A percentile compares a stretch with the other conserved stretches of the same genome.
phyloP scores from a whole-genome alignment of 2,888 invertebrate genomes.

The Mythimna impura region DNA sequence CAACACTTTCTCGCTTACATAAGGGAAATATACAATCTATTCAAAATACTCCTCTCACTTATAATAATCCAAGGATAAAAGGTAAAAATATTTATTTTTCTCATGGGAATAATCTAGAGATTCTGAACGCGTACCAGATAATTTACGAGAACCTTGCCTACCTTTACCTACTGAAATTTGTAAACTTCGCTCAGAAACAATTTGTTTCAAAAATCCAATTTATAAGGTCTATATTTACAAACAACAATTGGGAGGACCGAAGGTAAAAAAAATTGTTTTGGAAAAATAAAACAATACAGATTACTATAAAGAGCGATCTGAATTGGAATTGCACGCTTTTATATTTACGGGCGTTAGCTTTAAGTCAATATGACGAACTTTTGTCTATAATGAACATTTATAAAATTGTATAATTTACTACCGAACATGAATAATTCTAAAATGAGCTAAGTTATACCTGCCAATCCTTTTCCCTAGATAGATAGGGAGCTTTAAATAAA shows the following conservation, averaged over 20 bases:
- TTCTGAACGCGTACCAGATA: constrained; percentile 52
- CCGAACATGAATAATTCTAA: not conserved
- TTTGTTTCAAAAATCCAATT: constrained; percentile 55
- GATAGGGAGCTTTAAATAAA: too few relatives aligned
- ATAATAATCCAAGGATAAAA: constrained; percentile 37
- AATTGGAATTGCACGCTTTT: constrained; percentile 36
- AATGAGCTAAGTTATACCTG: not conserved
- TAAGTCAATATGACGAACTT: not conserved
- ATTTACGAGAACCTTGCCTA: constrained; percentile 51
- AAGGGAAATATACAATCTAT: constrained; percentile 19
- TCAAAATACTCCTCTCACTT: constrained; percentile 13
- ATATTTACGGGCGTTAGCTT: constrained; percentile 5
- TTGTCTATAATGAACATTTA: not conserved
- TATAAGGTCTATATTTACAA: constrained; percentile 49
- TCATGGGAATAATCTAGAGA: constrained; percentile 54
- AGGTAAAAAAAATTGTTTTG: constrained; percentile 12
- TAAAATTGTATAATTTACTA: not conserved
- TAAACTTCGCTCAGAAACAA: constrained; percentile 56
- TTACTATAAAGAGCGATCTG: constrained; percentile 13
- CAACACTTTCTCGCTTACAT: not conserved
- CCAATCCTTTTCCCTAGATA: too few relatives aligned
- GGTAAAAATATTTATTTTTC: constrained; percentile 52
- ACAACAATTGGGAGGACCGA: constrained; percentile 32
- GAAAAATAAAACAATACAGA: constrained; percentile 39
- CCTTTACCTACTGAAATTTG: constrained; percentile 45